phyloP scores from a whole-genome alignment of 2,113 vertebrate genomes.

The Vulpes vulpes region DNA sequence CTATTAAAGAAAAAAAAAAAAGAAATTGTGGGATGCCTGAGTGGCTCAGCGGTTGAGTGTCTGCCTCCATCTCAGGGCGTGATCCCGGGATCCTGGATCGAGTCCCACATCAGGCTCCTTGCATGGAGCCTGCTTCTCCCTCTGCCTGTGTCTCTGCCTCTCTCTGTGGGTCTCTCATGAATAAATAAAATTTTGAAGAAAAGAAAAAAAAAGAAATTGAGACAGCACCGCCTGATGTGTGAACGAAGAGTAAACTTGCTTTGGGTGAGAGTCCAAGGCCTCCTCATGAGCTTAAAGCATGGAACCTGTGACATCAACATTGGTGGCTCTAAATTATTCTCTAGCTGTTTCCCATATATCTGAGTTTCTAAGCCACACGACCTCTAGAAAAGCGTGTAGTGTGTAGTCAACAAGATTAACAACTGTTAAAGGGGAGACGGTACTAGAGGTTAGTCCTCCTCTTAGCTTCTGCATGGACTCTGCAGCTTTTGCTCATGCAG shows the following conservation, averaged over 20 bases:
- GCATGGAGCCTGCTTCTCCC: background rate
- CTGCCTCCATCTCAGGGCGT: background rate
- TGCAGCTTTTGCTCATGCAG: background rate
- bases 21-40: background rate
- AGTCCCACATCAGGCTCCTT: background rate
- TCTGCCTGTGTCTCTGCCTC: background rate
- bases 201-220: background rate
- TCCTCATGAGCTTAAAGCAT: background rate
- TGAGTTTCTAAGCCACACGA: background rate
- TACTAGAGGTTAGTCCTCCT: background rate
- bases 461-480: background rate
- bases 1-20: background rate
- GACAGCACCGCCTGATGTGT: background rate
- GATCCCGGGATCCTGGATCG: background rate
- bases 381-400: background rate
- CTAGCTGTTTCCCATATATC: background rate
- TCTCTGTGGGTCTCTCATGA: background rate
- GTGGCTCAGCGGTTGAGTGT: background rate
- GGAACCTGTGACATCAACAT: background rate
- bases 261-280: background rate
- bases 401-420: background rate
- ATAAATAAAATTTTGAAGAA: background rate
- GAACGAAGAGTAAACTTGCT: background rate
- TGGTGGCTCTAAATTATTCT: background rate
- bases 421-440: background rate